Conservation (phyloP, 2,797 vertebrate species). For the Etheostoma perlongum region DNA sequence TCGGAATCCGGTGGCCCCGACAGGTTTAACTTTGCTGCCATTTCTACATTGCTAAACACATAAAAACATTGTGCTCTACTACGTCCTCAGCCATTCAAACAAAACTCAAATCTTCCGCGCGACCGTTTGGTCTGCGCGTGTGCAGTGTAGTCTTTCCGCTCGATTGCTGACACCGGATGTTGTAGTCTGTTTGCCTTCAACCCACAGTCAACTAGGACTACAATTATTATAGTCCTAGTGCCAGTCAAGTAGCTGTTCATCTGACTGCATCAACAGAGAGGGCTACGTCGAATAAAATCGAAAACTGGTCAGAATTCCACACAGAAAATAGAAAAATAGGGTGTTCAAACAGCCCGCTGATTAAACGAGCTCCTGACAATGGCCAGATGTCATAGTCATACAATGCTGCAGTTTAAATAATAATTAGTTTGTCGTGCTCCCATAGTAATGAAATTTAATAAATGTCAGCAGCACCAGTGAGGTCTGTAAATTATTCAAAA, state of each 20-base stretch:
- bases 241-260: neutral
- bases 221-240: neutral
- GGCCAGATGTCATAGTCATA: neutral
- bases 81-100: slow-evolving; percentile 70
- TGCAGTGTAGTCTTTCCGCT: slow-evolving; percentile 63
- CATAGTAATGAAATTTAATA: neutral
- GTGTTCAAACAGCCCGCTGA: no score
- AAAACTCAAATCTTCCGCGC: slow-evolving; percentile 83
- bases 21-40: slow-evolving; percentile 65
- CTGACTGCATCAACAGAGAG: neutral
- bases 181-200: slow-evolving; percentile 52
- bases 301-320: neutral
- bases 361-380: neutral
- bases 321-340: neutral
- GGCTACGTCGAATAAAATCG: no score
- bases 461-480: neutral
- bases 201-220: neutral
- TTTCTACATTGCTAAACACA: slow-evolving; percentile 75
- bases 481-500: neutral
- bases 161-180: slow-evolving; percentile 21
- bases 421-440: neutral
- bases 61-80: neutral
- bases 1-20: slow-evolving; percentile 53
- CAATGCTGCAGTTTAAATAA: neutral
- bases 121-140: slow-evolving; percentile 83